A percentile compares a stretch with the other conserved stretches of the same genome.
phyloP scores from a whole-genome alignment of 2,797 vertebrate genomes.

The Melanotaenia maccullochi region DNA sequence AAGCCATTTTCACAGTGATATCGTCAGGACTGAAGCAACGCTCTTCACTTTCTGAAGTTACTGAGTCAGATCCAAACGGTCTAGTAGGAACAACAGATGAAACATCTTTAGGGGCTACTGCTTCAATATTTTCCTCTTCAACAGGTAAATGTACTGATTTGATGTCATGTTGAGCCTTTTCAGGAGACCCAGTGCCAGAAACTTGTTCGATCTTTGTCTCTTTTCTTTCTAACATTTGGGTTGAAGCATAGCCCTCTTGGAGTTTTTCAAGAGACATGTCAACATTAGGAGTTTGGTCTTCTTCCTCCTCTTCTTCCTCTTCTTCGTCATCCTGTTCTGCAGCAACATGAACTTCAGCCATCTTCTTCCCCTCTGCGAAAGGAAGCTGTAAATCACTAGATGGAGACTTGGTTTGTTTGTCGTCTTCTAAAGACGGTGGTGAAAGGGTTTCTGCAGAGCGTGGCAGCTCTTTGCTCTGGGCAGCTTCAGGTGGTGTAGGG shows the following conservation, averaged over 20 bases:
- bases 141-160: slow-evolving; percentile 67
- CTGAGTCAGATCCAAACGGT: slow-evolving; percentile 79
- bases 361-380: slow-evolving; percentile 78
- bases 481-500: slow-evolving; percentile 85
- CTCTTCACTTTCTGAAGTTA: slow-evolving; percentile 89
- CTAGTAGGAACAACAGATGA: slow-evolving; percentile 66
- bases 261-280: slow-evolving; percentile 87
- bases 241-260: slow-evolving; percentile 79
- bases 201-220: slow-evolving; percentile 56
- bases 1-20: slow-evolving; percentile 97
- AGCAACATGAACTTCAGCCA: slow-evolving; percentile 66
- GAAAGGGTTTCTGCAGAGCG: slow-evolving; percentile 94
- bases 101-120: slow-evolving; percentile 63
- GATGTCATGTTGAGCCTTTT: slow-evolving; percentile 44
- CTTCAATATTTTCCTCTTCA: slow-evolving; percentile 63
- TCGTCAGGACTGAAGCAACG: slow-evolving; percentile 96
- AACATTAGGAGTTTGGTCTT: slow-evolving; percentile 85
- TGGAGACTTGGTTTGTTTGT: slow-evolving; percentile 92
- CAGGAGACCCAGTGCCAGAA: slow-evolving; percentile 46
- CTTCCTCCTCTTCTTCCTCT: slow-evolving; percentile 85
- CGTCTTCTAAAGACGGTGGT: slow-evolving; percentile 96
- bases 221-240: slow-evolving; percentile 69
- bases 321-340: slow-evolving; percentile 80
- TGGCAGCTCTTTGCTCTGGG: slow-evolving; percentile 88
- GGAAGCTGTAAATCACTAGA: slow-evolving; percentile 87